Evolutionary conservation across 2,888 invertebrate genomes (phyloP), one percentile per base, ranked within the genome.

Genomic region (Pandemis cinnamomeana): DNA sequence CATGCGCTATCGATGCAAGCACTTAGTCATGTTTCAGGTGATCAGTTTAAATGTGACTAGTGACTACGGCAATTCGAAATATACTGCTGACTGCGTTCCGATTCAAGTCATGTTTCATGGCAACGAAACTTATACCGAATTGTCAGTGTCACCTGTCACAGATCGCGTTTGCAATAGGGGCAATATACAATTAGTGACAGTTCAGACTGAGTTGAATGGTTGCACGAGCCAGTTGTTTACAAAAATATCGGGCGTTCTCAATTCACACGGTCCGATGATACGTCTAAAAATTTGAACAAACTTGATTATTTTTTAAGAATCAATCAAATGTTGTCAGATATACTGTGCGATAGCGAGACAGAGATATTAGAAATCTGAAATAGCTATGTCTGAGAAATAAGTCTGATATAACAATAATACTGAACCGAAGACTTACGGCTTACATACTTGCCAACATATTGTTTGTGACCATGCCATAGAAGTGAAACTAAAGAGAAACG

Each of bases 21-120:
- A 27, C 53, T 55, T 69, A 72, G 68, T 72, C 68, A 58, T 62
- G 62, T 48, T 61, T 53, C 64, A 55, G 67, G 27, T 36, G 27
- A 36, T 36, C 27, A 36, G 27, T 36, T 36, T 36, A 36, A 36
- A 36, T 36, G 27, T 36, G 27, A 36, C 27, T 36, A 2, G 27
- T 36, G 27, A 36, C 27, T 36, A 36, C 27, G 27, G 27, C 27
- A 36, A 36, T 36, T 36, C 2, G 27, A 36, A 36, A 36, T 36
- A 36, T 36, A 36, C 2, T 36, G 27, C 27, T 36, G 27, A 36
- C 27, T 36, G 27, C 27, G 3, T 36, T 2, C 27, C 27, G 27
- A 36, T 36, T 36, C 27, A 36, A 36, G 27, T 36, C 27, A 36
- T 27, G 27, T 27, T 27, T 36, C 27, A 36, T 36, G 20, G 2